Conservation (phyloP, 2,113 vertebrate genomes). For the Ammodramus savannarum region DNA sequence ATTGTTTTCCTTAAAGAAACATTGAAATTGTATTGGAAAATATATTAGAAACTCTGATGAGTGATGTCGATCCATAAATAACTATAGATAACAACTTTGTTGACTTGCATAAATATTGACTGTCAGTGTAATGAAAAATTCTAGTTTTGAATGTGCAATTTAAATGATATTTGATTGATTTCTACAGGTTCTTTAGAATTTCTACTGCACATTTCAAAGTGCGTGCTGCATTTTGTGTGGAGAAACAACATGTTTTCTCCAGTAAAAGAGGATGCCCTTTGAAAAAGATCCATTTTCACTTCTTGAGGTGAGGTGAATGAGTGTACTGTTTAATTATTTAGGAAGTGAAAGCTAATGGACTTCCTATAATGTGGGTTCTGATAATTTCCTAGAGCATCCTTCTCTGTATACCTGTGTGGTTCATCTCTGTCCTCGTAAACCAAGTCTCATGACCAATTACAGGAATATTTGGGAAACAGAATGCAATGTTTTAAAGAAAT, state of each 20-base stretch:
- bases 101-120: neutral
- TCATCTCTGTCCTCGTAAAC: neutral
- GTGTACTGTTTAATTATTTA: constrained; percentile 14
- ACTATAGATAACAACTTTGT: neutral
- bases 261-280: neutral
- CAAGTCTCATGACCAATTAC: neutral
- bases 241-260: neutral
- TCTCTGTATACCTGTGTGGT: neutral
- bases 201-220: neutral
- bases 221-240: neutral
- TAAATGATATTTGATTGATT: neutral
- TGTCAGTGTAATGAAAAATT: neutral
- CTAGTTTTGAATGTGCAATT: neutral
- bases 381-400: neutral
- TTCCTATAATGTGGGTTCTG: neutral
- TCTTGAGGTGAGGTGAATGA: neutral
- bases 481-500: neutral
- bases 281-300: neutral
- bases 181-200: neutral
- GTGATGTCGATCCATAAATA: neutral
- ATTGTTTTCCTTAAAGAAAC: neutral
- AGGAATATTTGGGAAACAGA: neutral
- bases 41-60: neutral
- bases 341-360: constrained; percentile 35
- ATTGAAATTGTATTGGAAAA: neutral